Evolutionary conservation across 1,140 invertebrate species (phyloP), one percentile per base, ranked within the genome.

Genomic region (Manduca sexta): DNA sequence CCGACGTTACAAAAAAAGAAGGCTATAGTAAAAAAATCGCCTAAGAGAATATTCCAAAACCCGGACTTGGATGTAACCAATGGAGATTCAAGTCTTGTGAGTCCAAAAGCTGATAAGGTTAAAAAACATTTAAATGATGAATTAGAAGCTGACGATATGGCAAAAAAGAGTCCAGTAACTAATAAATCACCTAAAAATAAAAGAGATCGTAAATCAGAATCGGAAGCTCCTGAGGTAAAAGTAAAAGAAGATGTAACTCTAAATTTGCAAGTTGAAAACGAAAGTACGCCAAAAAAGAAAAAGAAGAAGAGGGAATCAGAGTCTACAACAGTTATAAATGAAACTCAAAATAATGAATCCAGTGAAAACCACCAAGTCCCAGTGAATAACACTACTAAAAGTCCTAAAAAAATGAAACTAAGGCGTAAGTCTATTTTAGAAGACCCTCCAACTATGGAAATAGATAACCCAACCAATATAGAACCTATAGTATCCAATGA

Each of bases 31-130:
- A 85, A 85, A 48, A 85, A 85, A 38, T 83, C 79, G 7, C 82
- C 79, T n/a, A 85, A 85, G 54, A 76, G 79, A 46, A 85, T 85
- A 50, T 85, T 85, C 17, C 49, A 85, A 42, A 83, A 82, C 43
- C 63, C 71, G 2, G 76, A 79, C 39, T 53, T 76, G 18, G 77
- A 82, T 34, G 42, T 53, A 7, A 73, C 67, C 10, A 71, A 66
- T 11, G 56, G 47, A 21, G 64, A 65, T 35, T 35, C 46, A 2
- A 64, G n/a, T 39, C 1, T 54, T 10, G 38, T 42, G 1, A 83
- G 73, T 44, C 72, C 78, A 2, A 75, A 75, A 45, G 78, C 76
- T 4, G 74, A 83, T 17, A 83, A 83, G 57, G 79, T 78, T 0
- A 85, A 85, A 45, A 85, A 85, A 49, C 74, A 79, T 48, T 42